Conservation (phyloP, 2,113 vertebrate species). For the Prinia subflava region DNA sequence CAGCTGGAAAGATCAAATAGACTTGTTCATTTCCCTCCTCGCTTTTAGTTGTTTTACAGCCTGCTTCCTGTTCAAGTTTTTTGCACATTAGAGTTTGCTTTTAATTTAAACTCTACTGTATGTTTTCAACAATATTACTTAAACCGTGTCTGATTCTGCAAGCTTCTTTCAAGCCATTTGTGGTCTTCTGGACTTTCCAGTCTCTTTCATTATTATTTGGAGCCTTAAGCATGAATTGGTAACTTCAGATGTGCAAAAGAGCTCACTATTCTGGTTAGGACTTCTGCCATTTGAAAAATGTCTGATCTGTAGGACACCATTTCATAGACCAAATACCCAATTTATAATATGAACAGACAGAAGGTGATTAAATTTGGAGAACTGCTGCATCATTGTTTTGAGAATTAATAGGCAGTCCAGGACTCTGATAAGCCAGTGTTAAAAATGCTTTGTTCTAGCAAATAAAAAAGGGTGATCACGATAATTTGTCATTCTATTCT, state of each 20-base stretch:
- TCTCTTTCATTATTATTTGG: background rate
- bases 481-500: background rate
- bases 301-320: background rate
- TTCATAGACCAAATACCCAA: background rate
- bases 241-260: background rate
- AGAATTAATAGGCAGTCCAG: background rate
- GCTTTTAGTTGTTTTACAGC: slow-evolving; percentile 29
- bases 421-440: background rate
- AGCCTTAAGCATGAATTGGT: background rate
- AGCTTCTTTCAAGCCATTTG: background rate
- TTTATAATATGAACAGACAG: background rate
- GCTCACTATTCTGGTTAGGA: background rate
- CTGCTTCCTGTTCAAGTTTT: slow-evolving; percentile 5
- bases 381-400: background rate
- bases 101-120: background rate
- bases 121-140: background rate
- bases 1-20: slow-evolving; percentile 48
- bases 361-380: background rate
- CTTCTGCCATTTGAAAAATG: background rate
- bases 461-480: background rate
- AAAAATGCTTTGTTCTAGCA: background rate
- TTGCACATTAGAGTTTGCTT: background rate
- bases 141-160: background rate
- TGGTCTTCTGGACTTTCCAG: background rate
- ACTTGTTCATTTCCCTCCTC: slow-evolving; percentile 19